Evolutionary conservation across 2,797 vertebrate genomes (phyloP).

Genomic region (Cirrhinus molitorella): DNA sequence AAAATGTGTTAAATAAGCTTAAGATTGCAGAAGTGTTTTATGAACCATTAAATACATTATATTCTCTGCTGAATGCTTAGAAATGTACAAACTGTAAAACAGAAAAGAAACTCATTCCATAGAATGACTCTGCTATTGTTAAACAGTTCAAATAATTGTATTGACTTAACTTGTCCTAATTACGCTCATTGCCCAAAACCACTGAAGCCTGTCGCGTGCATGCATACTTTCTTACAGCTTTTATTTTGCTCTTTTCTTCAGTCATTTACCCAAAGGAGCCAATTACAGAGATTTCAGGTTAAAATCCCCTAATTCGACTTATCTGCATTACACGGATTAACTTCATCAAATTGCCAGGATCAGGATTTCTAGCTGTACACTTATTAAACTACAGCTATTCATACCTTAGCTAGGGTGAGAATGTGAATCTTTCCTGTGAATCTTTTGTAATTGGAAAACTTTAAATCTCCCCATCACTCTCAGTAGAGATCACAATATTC

Average conservation of each 20-base stretch:
- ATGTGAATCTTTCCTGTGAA: conserved; percentile 25
- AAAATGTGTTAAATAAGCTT: neutral
- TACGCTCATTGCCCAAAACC: conserved; percentile 37
- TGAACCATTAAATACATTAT: neutral
- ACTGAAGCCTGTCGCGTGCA: neutral
- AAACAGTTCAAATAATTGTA: conserved; percentile 19
- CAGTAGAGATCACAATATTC: neutral
- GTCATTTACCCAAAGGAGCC: conserved; percentile 73
- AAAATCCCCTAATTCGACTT: conserved; percentile 72
- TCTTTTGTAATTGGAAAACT: conserved; percentile 1
- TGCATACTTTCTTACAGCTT: neutral
- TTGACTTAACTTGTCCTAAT: neutral
- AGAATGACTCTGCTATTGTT: conserved; percentile 9
- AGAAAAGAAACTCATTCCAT: neutral
- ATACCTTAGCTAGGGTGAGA: conserved; percentile 11
- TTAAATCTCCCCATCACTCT: conserved; percentile 1
- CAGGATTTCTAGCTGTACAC: conserved; percentile 59
- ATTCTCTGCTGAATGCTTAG: neutral
- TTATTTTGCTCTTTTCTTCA: conserved; percentile 65
- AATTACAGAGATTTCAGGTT: conserved; percentile 76
- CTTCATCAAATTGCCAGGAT: conserved; percentile 47
- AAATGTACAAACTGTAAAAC: neutral
- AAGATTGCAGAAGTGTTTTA: neutral
- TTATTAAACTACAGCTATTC: conserved; percentile 62
- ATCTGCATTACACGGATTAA: conserved; percentile 66